Conservation (phyloP, 2,888 invertebrate species). For the Copidosoma aretas region DNA sequence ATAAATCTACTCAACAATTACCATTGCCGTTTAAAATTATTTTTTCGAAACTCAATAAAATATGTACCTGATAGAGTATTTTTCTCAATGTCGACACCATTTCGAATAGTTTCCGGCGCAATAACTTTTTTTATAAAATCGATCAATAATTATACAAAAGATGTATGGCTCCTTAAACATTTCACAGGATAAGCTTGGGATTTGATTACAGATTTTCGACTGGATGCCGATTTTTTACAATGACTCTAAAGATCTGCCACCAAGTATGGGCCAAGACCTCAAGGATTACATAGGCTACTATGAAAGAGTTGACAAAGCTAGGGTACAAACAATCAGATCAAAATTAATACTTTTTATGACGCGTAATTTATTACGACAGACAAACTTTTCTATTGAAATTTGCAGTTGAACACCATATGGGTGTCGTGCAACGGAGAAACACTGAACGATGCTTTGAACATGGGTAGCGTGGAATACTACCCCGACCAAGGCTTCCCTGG, state of each 20-base stretch:
- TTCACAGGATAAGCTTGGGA: too few species aligned
- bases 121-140: too few species aligned
- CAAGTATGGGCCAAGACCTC: constrained; percentile 69
- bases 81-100: too few species aligned
- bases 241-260: constrained; percentile 64
- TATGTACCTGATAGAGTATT: too few species aligned
- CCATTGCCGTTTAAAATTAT: too few species aligned
- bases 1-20: too few species aligned
- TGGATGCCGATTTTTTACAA: constrained; percentile 76
- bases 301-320: constrained; percentile 33
- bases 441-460: constrained; percentile 86
- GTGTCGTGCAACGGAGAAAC: constrained; percentile 92
- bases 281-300: constrained; percentile 61
- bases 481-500: constrained; percentile 86
- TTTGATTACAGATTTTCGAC: constrained; percentile 69
- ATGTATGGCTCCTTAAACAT: too few species aligned
- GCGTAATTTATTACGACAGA: neutral
- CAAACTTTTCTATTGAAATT: constrained; percentile 40
- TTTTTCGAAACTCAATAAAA: too few species aligned
- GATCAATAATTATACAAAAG: too few species aligned
- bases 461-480: constrained; percentile 83
- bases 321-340: constrained; percentile 41
- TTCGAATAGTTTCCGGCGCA: too few species aligned
- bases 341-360: too few species aligned
- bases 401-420: constrained; percentile 84